These are phyloP conservation scores for Amphimedon queenslandica DNA, from an alignment of 37 sponge, comb jelly and placozoan species.

Conservation along the genomic window DNA sequence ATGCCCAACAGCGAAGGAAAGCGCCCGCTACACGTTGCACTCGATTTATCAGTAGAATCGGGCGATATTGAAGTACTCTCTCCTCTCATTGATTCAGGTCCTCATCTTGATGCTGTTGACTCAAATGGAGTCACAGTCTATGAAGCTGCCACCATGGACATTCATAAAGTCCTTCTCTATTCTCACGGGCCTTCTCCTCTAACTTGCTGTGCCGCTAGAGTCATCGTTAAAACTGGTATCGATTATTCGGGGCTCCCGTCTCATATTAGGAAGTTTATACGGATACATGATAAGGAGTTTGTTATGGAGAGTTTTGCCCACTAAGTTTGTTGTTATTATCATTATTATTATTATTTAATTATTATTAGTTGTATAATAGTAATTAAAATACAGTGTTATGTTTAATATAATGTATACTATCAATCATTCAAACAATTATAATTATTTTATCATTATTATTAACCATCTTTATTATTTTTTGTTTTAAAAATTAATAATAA, in stretches of 20 bases:
- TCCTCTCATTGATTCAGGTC: constrained; percentile 32
- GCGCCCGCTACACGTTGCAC: constrained; percentile 58
- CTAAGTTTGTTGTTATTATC: too few species aligned
- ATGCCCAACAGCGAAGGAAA: constrained; percentile 27
- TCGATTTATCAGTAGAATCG: constrained; percentile 1
- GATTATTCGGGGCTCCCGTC: constrained; percentile 42
- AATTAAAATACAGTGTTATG: too few species aligned
- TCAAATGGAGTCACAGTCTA: constrained; percentile 18
- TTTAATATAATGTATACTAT: too few species aligned
- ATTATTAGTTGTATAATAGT: too few species aligned
- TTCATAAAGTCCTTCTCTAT: constrained; percentile 21
- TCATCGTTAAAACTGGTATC: constrained; percentile 21
- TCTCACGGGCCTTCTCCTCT: constrained; percentile 39
- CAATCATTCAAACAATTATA: too few species aligned
- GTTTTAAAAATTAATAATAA: too few species aligned
- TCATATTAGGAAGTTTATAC: constrained; percentile 28
- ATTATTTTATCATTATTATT: too few species aligned
- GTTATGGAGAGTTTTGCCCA: too few species aligned
- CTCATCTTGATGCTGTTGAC: constrained; percentile 47
- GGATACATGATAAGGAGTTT: constrained; percentile 31
- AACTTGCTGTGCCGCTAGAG: constrained; percentile 18
- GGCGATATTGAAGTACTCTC: constrained; percentile 27
- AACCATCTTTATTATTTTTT: too few species aligned
- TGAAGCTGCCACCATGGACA: constrained; percentile 21
- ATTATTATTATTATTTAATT: too few species aligned